These are phyloP conservation scores for Nemotelus pantherinus DNA, from an alignment of 2,888 invertebrate species.

Conservation along the genomic window DNA sequence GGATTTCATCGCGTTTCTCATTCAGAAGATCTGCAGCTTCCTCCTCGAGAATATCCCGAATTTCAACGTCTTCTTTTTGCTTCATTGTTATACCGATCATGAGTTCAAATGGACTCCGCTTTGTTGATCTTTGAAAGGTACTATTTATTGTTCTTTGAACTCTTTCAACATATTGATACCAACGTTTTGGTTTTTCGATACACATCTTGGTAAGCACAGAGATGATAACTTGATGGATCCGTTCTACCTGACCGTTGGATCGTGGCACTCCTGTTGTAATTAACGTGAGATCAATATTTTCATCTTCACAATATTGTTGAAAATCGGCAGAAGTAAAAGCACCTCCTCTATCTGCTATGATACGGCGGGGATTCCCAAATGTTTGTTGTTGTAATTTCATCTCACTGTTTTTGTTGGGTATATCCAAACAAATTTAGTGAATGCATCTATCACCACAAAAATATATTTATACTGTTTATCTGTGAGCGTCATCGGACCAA, in stretches of 20 bases:
- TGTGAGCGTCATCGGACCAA: too few species aligned
- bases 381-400: constrained; percentile 1
- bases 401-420: constrained; percentile 47
- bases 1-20: too few species aligned
- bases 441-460: constrained; percentile 54
- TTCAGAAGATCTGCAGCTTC: too few species aligned
- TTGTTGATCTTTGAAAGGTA: constrained; percentile 45
- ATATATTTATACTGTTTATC: constrained; percentile 27
- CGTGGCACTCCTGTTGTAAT: constrained; percentile 16
- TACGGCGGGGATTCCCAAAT: background rate
- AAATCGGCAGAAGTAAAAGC: constrained; percentile 25
- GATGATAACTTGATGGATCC: constrained; percentile 46
- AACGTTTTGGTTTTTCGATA: constrained; percentile 46
- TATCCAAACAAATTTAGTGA: constrained; percentile 11
- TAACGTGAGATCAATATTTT: background rate
- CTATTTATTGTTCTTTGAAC: constrained; percentile 47
- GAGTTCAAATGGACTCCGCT: constrained; percentile 50
- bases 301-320: constrained; percentile 11
- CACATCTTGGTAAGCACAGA: constrained; percentile 27
- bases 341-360: constrained; percentile 6
- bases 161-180: constrained; percentile 41
- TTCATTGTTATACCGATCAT: constrained; percentile 48
- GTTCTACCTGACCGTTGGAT: constrained; percentile 32
- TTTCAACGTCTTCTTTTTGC: too few species aligned
- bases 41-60: too few species aligned